These are phyloP conservation scores for Drosophila mercatorum DNA, from an alignment of 2,888 invertebrate species.

Conservation along the genomic window DNA sequence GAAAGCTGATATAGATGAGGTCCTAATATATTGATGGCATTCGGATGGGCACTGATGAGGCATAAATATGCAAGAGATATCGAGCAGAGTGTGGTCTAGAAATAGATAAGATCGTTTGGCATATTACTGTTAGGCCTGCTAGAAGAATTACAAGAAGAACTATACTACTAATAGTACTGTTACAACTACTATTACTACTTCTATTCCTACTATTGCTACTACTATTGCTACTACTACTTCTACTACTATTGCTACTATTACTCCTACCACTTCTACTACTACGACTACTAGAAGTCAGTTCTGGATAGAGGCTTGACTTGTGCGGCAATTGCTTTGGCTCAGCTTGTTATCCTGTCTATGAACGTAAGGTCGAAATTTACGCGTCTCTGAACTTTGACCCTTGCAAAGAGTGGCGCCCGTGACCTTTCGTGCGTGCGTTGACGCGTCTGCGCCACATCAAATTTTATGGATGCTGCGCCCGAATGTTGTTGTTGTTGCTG, in stretches of 20 bases:
- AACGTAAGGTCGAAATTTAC: conserved; percentile 63
- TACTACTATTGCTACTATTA: too few relatives aligned
- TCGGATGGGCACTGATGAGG: neutral
- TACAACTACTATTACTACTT: neutral
- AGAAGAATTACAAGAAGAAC: neutral
- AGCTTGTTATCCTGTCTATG: conserved; percentile 27
- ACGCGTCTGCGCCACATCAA: conserved; percentile 51
- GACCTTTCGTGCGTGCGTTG: conserved; percentile 68
- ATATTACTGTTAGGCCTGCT: neutral
- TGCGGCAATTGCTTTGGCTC: neutral
- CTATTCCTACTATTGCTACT: neutral
- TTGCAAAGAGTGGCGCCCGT: conserved; percentile 52
- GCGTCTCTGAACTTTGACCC: conserved; percentile 80
- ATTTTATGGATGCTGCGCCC: conserved; percentile 60
- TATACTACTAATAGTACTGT: neutral
- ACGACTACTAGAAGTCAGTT: too few relatives aligned
- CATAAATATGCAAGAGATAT: neutral
- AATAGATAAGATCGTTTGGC: neutral
- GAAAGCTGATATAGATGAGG: neutral
- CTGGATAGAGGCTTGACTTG: neutral
- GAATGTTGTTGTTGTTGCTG: conserved; percentile 25
- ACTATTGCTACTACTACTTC: neutral
- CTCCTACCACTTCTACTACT: too few relatives aligned
- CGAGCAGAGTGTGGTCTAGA: neutral
- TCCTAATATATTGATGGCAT: neutral